phyloP scores from a whole-genome alignment of 2,113 vertebrate genomes.

The Boulengeromyrus knoepffleri region DNA sequence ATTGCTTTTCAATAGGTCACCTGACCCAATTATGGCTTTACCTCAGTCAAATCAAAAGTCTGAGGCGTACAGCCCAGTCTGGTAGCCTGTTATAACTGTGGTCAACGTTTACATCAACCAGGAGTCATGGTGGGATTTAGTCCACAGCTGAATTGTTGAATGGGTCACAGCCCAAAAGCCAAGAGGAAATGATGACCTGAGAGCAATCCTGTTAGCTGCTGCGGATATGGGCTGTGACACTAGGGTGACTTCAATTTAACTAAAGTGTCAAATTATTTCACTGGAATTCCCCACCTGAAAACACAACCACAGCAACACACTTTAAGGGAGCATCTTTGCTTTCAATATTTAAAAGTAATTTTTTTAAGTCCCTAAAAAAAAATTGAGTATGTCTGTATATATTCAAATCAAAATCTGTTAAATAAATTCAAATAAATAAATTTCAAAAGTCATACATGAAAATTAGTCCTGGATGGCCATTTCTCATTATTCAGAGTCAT shows the following conservation, averaged over 20 bases:
- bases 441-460: conserved; percentile 39
- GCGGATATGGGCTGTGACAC: neutral
- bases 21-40: neutral
- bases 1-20: neutral
- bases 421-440: conserved; percentile 61
- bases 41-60: neutral
- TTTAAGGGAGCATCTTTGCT: conserved; percentile 48
- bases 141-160: neutral
- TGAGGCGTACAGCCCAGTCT: neutral
- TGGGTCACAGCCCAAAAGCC: neutral
- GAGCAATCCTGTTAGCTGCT: neutral
- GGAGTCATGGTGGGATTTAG: neutral
- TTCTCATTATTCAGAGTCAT: neutral
- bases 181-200: neutral
- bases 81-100: neutral
- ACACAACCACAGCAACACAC: neutral
- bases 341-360: conserved; percentile 46
- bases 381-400: conserved; percentile 49
- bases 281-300: neutral
- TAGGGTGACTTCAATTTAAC: neutral
- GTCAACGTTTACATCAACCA: neutral
- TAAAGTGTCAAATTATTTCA: neutral
- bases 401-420: conserved; percentile 48
- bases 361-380: conserved; percentile 34
- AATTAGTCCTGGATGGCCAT: conserved; percentile 34